phyloP scores from a whole-genome alignment of 2,888 invertebrate genomes.

The Melieria picta region DNA sequence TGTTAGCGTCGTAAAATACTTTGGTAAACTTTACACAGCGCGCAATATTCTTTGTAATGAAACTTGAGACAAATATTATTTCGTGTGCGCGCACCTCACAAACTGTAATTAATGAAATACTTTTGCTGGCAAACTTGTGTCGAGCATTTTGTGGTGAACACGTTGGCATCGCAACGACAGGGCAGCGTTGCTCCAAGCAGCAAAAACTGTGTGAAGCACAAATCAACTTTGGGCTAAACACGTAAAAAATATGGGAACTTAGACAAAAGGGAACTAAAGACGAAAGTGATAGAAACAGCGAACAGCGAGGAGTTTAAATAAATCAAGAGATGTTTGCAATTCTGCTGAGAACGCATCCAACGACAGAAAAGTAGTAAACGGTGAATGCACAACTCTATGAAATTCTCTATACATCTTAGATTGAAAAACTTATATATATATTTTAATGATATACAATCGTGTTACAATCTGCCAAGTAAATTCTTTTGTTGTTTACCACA shows the following conservation, averaged over 20 bases:
- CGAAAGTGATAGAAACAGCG: too few relatives aligned
- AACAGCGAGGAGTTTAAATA: too few relatives aligned
- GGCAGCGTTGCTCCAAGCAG: not conserved
- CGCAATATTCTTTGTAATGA: conserved; percentile 1
- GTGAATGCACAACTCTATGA: too few relatives aligned
- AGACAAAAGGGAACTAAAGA: too few relatives aligned
- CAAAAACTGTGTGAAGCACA: not conserved
- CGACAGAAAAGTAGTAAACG: too few relatives aligned
- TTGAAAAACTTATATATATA: too few relatives aligned
- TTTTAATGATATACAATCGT: too few relatives aligned
- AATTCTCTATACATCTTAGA: too few relatives aligned
- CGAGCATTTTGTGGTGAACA: not conserved
- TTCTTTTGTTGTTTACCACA: too few relatives aligned
- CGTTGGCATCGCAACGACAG: not conserved
- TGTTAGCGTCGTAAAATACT: not conserved
- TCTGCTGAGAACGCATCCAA: too few relatives aligned
- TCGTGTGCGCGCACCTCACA: not conserved
- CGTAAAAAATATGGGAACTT: not conserved
- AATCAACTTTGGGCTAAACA: not conserved
- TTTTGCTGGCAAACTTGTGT: conserved; percentile 20
- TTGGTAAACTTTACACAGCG: conserved; percentile 6
- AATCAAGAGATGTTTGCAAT: too few relatives aligned
- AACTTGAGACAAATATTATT: conserved; percentile 25
- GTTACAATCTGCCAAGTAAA: too few relatives aligned
- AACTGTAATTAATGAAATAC: conserved; percentile 29